Base-by-base conservation (phyloP, 2,888 invertebrate genomes). In the Conops quadrifasciatus region DNA sequence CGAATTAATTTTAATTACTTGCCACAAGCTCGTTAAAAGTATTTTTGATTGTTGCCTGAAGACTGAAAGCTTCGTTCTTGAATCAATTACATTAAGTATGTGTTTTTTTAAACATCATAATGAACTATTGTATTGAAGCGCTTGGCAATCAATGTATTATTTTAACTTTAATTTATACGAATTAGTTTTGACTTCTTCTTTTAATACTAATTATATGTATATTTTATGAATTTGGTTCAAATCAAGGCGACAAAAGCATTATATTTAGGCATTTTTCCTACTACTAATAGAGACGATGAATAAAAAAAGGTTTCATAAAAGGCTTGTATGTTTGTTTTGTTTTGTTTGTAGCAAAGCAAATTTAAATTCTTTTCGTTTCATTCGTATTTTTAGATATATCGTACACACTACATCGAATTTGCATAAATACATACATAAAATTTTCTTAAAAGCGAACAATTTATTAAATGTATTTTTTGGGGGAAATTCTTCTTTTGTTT, bases 281-380 rank as follows among this genome's bases (percentile, higher is more conserved):
- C 16, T 21, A 56, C 43, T 45, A 28, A 24, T 58, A 45, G 7
- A 59, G 28, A 51, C 24, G 4, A 7, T 36, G 68, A 30, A 51
- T 68, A 62, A 60, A 68, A n/a, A 60, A 36, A 9, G 9, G 4
- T 9, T 36, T 28, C 24, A 1, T 21, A 62, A 68, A 68, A 62
- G 62, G 68, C 68, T 59, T 43, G 16, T n/a, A 53, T 66, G 53
- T 65, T 30, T 19, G 53, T 56, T 56, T 51, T 51, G 19, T 53
- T 43, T 58, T 60, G 30, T 51, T 68, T 62, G 2, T 62, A 49
- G 68, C 68, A 62, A 62, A 62, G 60, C 60, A 68, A 60, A 68
- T 60, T 68, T 68, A 62, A 68, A 62, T 68, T 62, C 68, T 43
- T 67, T 3, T 47, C n/a, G 26, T 43, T 59, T 47, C 26, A 36